These are phyloP conservation scores for Coracias cyanogaster DNA, from an alignment of 2,797 vertebrate genomes.

Conservation along the genomic window DNA sequence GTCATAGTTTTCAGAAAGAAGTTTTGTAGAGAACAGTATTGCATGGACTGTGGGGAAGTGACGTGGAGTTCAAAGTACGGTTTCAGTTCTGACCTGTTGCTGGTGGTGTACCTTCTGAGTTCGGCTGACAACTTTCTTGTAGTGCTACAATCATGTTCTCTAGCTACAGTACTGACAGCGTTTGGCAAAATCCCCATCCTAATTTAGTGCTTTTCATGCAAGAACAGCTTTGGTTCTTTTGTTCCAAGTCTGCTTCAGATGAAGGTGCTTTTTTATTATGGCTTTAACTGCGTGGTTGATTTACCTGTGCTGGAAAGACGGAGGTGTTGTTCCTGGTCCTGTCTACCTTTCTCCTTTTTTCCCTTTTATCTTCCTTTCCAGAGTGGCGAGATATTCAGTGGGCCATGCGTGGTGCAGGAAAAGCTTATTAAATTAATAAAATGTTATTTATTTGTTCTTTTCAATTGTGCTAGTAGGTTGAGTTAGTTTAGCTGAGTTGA, in stretches of 20 bases:
- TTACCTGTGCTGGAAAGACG: not conserved
- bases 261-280: not conserved
- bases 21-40: not conserved
- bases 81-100: not conserved
- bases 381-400: not conserved
- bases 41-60: not conserved
- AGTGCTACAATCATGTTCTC: not conserved
- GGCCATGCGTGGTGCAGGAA: not conserved
- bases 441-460: not conserved
- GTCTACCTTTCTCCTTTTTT: not conserved
- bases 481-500: not conserved
- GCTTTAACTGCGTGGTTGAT: not conserved
- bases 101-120: not conserved
- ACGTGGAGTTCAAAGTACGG: fast-evolving
- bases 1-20: not conserved
- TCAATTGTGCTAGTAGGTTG: not conserved
- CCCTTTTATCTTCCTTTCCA: not conserved
- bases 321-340: not conserved
- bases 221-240: not conserved
- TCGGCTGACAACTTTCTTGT: not conserved
- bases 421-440: not conserved
- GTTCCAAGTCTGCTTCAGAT: not conserved
- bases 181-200: not conserved
- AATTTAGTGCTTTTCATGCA: not conserved
- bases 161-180: not conserved